These are phyloP conservation scores for Illadopsis cleaveri DNA, from an alignment of 2,113 vertebrate genomes.

Conservation along the genomic window DNA sequence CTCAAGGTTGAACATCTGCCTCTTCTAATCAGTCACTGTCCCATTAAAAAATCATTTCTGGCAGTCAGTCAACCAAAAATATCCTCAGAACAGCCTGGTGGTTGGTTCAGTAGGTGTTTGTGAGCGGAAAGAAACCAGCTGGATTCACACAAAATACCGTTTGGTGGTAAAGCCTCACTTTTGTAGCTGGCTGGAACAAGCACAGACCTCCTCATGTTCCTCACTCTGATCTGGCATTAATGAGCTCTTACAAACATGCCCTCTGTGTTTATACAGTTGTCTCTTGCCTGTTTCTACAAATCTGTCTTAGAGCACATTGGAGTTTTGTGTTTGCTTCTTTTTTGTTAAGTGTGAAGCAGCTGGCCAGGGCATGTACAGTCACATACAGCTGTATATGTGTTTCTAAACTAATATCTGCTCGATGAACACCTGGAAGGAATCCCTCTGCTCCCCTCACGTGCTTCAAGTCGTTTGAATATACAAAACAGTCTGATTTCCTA, in stretches of 20 bases:
- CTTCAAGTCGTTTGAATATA: not conserved
- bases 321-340: not conserved
- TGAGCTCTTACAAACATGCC: not conserved
- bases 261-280: not conserved
- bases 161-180: not conserved
- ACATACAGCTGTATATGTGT: not conserved
- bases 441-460: not conserved
- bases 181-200: not conserved
- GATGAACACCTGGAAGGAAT: fast-evolving
- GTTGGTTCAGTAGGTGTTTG: not conserved
- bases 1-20: not conserved
- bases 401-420: not conserved
- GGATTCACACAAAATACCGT: not conserved
- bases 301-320: not conserved
- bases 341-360: not conserved
- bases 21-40: not conserved
- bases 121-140: not conserved
- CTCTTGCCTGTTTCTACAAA: not conserved
- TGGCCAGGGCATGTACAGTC: not conserved
- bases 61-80: not conserved
- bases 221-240: not conserved
- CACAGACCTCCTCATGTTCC: not conserved
- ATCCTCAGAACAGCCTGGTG: not conserved
- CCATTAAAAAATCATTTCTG: not conserved
- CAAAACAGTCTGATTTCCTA: not conserved